Percentiles rank a stretch among this genome's conserved stretches.
Evolutionary conservation across 35 echinoderm and acorn worm genomes (phyloP).

Genomic region (Holothuria glaberrima): DNA sequence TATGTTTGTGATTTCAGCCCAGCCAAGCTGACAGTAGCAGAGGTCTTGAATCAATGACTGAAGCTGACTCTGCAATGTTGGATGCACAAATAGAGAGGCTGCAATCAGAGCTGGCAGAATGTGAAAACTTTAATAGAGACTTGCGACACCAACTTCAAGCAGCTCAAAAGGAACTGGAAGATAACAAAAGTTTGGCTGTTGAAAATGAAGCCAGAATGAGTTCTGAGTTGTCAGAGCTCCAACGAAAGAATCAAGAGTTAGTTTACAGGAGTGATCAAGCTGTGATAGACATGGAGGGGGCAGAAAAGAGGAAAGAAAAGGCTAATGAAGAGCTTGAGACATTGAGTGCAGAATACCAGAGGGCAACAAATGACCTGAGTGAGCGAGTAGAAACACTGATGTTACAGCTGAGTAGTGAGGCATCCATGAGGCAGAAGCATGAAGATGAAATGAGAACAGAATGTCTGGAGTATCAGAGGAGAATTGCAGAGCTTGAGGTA

Average conservation of each 20-base stretch:
- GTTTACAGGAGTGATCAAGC: constrained; percentile 38
- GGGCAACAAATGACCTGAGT: constrained; percentile 24
- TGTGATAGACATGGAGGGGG: neutral
- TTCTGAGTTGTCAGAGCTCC: constrained; percentile 37
- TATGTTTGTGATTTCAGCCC: constrained; percentile 24
- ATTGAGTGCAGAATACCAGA: constrained; percentile 30
- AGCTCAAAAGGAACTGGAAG: constrained; percentile 83
- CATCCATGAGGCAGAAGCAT: constrained; percentile 38
- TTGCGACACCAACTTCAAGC: constrained; percentile 69
- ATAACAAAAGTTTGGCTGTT: constrained; percentile 70
- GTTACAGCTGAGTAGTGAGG: constrained; percentile 33
- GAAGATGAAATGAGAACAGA: constrained; percentile 38
- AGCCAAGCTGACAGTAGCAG: constrained; percentile 53
- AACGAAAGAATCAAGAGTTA: constrained; percentile 55
- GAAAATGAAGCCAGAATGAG: constrained; percentile 89
- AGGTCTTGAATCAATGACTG: constrained; percentile 47
- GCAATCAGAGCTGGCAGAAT: constrained; percentile 75
- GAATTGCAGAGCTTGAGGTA: constrained; percentile 38
- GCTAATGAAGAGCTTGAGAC: neutral
- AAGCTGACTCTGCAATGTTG: constrained; percentile 39
- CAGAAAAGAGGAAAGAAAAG: neutral
- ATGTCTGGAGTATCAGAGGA: constrained; percentile 11
- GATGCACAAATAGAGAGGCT: constrained; percentile 63
- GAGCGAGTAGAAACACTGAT: constrained; percentile 35
- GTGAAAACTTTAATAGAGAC: constrained; percentile 78